These are phyloP conservation scores for Chaetops frenatus DNA, from an alignment of 2,113 vertebrate species.

Conservation along the genomic window DNA sequence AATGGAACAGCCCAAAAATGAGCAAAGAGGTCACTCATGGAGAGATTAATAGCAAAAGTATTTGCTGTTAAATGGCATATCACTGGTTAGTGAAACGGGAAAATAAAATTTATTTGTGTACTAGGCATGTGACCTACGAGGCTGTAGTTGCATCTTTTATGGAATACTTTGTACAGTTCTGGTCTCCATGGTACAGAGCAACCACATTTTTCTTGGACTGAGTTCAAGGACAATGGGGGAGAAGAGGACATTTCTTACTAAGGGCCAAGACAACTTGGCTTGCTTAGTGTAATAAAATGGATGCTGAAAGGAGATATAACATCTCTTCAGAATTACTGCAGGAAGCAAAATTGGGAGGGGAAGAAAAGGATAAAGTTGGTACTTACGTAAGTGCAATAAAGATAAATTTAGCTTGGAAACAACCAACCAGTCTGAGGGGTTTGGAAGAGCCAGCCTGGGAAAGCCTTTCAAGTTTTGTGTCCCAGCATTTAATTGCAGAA, in stretches of 20 bases:
- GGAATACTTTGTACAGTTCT: background rate
- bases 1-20: background rate
- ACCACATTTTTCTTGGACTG: background rate
- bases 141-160: background rate
- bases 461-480: background rate
- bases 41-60: background rate
- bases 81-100: background rate
- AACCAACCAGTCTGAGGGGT: background rate
- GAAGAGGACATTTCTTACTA: background rate
- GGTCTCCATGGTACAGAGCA: background rate
- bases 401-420: constrained; percentile 20
- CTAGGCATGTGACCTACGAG: background rate
- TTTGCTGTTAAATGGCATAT: background rate
- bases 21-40: background rate
- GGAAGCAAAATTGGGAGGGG: background rate
- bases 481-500: background rate
- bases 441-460: background rate
- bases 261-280: constrained; percentile 15
- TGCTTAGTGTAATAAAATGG: background rate
- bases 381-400: background rate
- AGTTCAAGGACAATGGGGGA: background rate
- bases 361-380: constrained; percentile 24
- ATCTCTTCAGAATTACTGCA: constrained; percentile 16
- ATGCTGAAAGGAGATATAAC: background rate
- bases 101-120: background rate